Evolutionary conservation across 2,888 invertebrate genomes (phyloP).

Genomic region (Eupithecia subfuscata): DNA sequence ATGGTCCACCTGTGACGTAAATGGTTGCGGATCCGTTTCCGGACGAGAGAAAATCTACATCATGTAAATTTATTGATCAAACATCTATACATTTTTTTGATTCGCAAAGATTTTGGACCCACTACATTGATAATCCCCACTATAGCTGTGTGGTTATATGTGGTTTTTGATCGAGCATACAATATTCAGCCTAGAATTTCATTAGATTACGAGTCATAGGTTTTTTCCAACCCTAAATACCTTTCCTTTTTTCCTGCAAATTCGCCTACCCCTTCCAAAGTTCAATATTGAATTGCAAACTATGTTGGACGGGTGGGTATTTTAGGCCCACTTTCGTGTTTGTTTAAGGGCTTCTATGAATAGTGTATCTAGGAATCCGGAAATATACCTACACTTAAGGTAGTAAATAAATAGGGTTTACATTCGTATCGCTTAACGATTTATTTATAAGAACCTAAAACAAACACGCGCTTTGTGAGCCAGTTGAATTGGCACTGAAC

Average conservation of each 20-base stretch:
- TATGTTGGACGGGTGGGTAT: conserved; percentile 16
- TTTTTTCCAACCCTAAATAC: conserved; percentile 23
- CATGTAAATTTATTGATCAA: not conserved
- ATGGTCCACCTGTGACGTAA: too few species aligned
- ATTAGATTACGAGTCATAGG: conserved; percentile 13
- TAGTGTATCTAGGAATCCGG: not conserved
- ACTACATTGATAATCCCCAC: not conserved
- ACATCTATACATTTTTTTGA: not conserved
- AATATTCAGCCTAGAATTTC: conserved; percentile 11
- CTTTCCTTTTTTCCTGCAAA: conserved; percentile 17
- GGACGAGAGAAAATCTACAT: not conserved
- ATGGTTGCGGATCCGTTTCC: not conserved
- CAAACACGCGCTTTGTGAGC: too few species aligned
- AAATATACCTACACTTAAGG: conserved; percentile 29
- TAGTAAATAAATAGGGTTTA: too few species aligned
- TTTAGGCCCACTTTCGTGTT: conserved; percentile 11
- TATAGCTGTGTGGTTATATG: not conserved
- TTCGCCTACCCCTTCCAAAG: conserved; percentile 21
- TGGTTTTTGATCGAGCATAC: not conserved
- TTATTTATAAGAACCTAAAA: too few species aligned
- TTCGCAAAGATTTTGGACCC: not conserved
- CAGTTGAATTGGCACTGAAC: too few species aligned
- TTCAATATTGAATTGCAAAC: conserved; percentile 26
- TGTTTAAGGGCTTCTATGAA: conserved; percentile 5
- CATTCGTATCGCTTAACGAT: too few species aligned